Evolutionary conservation across 2,888 invertebrate species (phyloP), one percentile per base, ranked within the genome.

Genomic region (Ypsolopha scabrella): DNA sequence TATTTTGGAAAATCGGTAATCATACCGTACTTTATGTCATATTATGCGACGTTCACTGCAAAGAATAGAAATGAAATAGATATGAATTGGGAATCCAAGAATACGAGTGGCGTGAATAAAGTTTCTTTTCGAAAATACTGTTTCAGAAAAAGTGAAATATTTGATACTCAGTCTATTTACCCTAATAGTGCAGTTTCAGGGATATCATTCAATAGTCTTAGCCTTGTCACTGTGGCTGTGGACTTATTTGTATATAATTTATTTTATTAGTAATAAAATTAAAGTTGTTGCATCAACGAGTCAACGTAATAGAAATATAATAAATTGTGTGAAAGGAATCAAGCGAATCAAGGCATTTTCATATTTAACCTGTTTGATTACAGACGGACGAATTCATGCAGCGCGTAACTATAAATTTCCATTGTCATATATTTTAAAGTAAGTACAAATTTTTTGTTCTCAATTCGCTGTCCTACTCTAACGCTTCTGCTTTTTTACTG

Each of bases 111-210:
- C 43, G 46, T 54, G 1, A 63, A 64, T 0, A 58, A 64, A 41
- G 48, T 75, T 3, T 62, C 70, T 1, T 79, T 81, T 50, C 68
- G 79, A 56, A 72, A 69, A 55, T 83, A 79, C 53, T 83, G 83
- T 58, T 83, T 82, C 51, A 73, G 68, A 52, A 83, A 80, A 70
- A 72, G 78, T 41, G 83, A 82, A 57, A 72, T 82, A 60, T 80
- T 82, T 56, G 73, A 78, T 41, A 66, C 59, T 6, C 56, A 67
- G 11, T n/a, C 43, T 11, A 8, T 13, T 9, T 6, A 43, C 1
- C 6, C 1, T 11, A 13, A 11, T 8, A 43, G 24, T 10, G 43
- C 43, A 43, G 43, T 3, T 24, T 24, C 14, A 43, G 43, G 24
- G 14, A 14, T 43, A 11, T 6, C 24, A 43, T 14, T 24, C 8